phyloP scores from a whole-genome alignment of 2,113 vertebrate genomes.

The Eulemur macaco region DNA sequence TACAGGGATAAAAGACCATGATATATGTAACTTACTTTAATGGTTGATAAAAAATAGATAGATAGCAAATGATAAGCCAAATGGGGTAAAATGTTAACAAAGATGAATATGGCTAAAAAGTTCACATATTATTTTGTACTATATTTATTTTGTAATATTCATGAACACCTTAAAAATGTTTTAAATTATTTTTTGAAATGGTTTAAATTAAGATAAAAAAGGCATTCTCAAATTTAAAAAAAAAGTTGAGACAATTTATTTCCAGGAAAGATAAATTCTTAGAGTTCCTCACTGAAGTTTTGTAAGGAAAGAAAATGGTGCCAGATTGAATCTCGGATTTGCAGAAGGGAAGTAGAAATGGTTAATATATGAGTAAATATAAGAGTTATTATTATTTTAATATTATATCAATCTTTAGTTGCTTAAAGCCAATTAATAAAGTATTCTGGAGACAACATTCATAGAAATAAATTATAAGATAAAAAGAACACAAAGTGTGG shows the following conservation, averaged over 20 bases:
- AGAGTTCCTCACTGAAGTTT: not conserved
- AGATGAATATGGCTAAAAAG: not conserved
- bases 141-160: not conserved
- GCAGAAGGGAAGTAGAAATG: not conserved
- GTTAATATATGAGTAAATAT: not conserved
- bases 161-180: not conserved
- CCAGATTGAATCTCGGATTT: not conserved
- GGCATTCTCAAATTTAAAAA: not conserved
- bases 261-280: not conserved
- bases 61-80: not conserved
- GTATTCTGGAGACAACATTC: not conserved
- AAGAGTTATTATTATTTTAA: not conserved
- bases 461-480: not conserved
- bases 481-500: not conserved
- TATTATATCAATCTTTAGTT: not conserved
- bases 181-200: not conserved
- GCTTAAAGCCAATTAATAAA: not conserved
- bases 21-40: not conserved
- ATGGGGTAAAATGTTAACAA: not conserved
- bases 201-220: not conserved
- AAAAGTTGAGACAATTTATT: not conserved
- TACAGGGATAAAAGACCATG: not conserved
- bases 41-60: not conserved
- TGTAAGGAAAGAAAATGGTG: not conserved
- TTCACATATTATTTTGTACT: not conserved